phyloP scores from a whole-genome alignment of 2,113 vertebrate genomes.

The Halcyon malimbica region DNA sequence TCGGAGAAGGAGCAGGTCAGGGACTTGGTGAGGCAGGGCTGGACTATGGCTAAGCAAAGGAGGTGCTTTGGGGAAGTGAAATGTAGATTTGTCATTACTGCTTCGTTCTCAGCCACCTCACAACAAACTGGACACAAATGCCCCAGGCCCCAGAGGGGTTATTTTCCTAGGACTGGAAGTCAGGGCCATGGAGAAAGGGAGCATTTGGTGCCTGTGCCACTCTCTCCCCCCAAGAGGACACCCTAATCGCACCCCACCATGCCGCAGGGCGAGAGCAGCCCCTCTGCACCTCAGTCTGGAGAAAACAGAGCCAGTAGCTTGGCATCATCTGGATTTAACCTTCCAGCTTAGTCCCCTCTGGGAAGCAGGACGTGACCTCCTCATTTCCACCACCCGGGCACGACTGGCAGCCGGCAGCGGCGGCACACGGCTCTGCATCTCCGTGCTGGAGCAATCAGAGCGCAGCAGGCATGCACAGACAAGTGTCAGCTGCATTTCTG shows the following conservation, averaged over 20 bases:
- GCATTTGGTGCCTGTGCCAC: fast-evolving
- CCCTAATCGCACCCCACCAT: fast-evolving
- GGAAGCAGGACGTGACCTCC: conserved; percentile 30
- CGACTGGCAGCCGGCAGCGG: background rate
- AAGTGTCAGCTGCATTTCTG: conserved; percentile 29
- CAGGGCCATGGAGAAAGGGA: background rate
- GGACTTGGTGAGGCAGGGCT: background rate
- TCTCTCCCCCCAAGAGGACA: background rate
- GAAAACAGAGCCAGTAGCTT: background rate
- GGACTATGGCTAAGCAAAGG: background rate
- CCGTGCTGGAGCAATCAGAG: conserved; percentile 17
- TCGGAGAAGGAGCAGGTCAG: background rate
- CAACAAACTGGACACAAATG: background rate
- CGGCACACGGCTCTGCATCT: background rate
- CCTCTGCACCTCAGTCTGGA: background rate
- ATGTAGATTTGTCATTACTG: background rate
- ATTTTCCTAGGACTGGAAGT: background rate
- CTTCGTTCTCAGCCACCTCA: background rate
- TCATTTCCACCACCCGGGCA: conserved; percentile 1
- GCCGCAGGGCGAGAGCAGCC: background rate
- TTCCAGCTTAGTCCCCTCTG: background rate
- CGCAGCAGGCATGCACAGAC: conserved; percentile 22
- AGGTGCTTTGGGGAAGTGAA: background rate
- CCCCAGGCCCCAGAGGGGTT: background rate
- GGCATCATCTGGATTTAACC: background rate